Conservation (phyloP, 2,113 vertebrate species). For the Mionectes macconnelli region DNA sequence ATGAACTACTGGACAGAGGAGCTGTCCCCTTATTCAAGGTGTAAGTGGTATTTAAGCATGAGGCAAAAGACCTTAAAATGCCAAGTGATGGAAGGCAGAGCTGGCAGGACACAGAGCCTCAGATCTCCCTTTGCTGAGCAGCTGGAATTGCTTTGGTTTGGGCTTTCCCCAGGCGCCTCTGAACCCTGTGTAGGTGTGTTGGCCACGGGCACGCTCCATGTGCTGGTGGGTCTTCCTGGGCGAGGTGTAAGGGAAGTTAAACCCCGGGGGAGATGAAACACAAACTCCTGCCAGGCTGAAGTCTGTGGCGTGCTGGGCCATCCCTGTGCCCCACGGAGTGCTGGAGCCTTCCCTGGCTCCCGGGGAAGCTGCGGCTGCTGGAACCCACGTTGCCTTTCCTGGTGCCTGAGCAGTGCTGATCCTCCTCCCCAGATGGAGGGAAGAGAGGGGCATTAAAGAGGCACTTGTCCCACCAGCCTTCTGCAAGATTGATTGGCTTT, state of each 20-base stretch:
- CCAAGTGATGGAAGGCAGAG: not conserved
- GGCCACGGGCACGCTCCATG: not conserved
- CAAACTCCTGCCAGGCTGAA: not conserved
- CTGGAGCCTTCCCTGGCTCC: not conserved
- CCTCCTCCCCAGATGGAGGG: slow-evolving; percentile 34
- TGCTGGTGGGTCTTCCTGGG: not conserved
- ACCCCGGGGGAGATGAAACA: not conserved
- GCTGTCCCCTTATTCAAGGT: not conserved
- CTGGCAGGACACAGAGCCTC: not conserved
- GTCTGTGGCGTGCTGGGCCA: not conserved
- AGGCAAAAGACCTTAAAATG: not conserved
- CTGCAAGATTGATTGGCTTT: slow-evolving; percentile 53
- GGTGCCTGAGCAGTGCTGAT: slow-evolving; percentile 7
- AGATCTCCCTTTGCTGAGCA: not conserved
- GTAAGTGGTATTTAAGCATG: not conserved
- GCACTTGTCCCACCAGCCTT: slow-evolving; percentile 21
- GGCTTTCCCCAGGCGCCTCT: not conserved
- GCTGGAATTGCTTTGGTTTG: not conserved
- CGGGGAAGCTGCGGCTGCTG: not conserved
- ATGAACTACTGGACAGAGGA: not conserved
- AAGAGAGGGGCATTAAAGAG: slow-evolving; percentile 3
- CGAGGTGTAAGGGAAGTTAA: not conserved
- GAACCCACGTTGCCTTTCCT: not conserved
- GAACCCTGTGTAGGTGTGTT: not conserved
- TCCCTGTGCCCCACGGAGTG: accelerated